These are phyloP conservation scores for Caenorhabditis remanei DNA, from an alignment of 1,140 invertebrate species.

Conservation along the genomic window DNA sequence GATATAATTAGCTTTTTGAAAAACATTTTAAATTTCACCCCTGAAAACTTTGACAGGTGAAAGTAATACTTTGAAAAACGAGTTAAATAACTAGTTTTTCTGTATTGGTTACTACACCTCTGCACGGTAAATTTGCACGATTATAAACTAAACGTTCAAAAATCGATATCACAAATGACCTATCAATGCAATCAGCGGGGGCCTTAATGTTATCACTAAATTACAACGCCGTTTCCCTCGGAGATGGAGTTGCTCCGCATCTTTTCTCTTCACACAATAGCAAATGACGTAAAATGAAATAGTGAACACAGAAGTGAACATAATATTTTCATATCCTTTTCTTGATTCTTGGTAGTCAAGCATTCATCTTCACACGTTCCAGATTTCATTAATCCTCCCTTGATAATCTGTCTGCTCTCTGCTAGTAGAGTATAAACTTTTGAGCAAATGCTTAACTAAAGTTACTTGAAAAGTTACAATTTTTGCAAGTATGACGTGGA, in stretches of 20 bases:
- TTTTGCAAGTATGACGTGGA: not conserved
- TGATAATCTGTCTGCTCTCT: conserved; percentile 1
- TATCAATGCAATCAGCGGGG: conserved; percentile 4
- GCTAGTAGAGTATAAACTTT: not conserved
- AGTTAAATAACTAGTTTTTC: conserved; percentile 13
- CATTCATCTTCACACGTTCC: not conserved
- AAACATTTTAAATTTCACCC: too few species aligned
- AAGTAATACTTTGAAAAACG: too few species aligned
- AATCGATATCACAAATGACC: conserved; percentile 46
- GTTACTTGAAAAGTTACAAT: not conserved
- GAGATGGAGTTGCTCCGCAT: not conserved
- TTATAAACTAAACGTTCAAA: conserved; percentile 39
- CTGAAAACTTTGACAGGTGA: too few species aligned
- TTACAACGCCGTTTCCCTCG: conserved; percentile 15
- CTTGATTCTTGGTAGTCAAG: not conserved
- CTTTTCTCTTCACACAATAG: not conserved
- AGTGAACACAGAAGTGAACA: conserved; percentile 9
- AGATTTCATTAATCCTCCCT: conserved; percentile 9
- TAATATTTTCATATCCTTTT: conserved; percentile 27
- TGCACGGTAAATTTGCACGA: not conserved
- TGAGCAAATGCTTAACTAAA: not conserved
- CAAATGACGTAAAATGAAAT: not conserved
- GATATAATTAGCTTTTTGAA: too few species aligned
- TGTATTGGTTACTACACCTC: not conserved
- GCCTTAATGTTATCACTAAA: conserved; percentile 8